Base-by-base conservation (phyloP, 2,113 vertebrate genomes). In the Alethe diademata region DNA sequence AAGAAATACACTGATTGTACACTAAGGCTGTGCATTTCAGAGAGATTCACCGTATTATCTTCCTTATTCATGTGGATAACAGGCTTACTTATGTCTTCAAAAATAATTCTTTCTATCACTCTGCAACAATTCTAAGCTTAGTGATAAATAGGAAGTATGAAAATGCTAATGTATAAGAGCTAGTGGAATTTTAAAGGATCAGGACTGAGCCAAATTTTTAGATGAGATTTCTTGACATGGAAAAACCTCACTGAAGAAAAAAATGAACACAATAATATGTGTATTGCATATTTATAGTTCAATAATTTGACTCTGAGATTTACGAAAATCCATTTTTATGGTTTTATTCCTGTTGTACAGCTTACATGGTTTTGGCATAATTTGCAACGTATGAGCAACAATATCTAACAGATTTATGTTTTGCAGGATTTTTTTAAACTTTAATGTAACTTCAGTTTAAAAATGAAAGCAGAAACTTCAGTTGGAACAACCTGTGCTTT, bases 61-160 rank as follows among this genome's bases (percentile, higher is more conserved):
- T 94, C 78, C 86, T 97, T 94, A 96, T 94, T 97, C 96, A 94
- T 96, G 96, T 96, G 94, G 95, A 94, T 96, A 96, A 96, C 89
- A 96, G 94, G 91, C 92, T 97, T 97, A 97, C 74, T 96, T 96
- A 93, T 85, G 86, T 95, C 95, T 95, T 96, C 86, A 95, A 91
- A 96, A 96, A 95, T 93, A 96, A 96, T 94, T 96, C 94, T 92
- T 94, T 95, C 89, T 78, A 94, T 93, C 82, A 90, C 17, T 38
- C 40, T 81, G 93, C 82, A 97, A 93, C 92, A 80, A 96, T 90
- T 93, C 88, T 84, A 86, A 93, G 92, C 57, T 65, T 15, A 81
- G 69, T 43, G 90, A 96, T 86, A 96, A 96, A 96, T 64, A 92
- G 75, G 78, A 96, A 83, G 72, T 75, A 94, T 74, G 92, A 92